Evolutionary conservation across 2,797 vertebrate genomes (phyloP).

Genomic region (Lerista edwardsae): DNA sequence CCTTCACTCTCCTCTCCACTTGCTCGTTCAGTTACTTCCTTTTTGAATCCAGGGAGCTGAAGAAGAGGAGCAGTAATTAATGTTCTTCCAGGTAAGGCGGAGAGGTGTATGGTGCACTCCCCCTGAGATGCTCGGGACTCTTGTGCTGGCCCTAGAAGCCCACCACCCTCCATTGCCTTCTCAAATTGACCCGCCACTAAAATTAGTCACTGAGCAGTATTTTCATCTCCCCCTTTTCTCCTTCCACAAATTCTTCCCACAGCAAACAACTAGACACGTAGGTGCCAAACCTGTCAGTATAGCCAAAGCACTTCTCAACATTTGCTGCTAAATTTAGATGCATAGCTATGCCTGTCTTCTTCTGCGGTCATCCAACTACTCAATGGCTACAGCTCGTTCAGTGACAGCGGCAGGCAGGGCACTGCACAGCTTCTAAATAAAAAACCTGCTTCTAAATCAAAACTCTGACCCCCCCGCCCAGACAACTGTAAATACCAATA

Average conservation of each 20-base stretch:
- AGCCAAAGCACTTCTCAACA: neutral
- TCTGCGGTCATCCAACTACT: neutral
- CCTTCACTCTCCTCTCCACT: no score
- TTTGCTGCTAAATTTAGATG: slow-evolving; percentile 1
- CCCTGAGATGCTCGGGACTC: no score
- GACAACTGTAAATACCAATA: neutral
- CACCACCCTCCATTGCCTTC: neutral
- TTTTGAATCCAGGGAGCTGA: no score
- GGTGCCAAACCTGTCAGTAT: neutral
- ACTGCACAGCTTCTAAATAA: no score
- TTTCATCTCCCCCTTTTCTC: neutral
- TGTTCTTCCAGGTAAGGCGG: no score
- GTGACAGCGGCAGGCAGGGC: neutral
- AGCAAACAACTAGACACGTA: neutral
- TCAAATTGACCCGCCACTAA: neutral
- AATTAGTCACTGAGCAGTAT: neutral
- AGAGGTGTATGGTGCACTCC: no score
- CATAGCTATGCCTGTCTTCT: neutral
- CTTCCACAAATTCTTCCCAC: neutral
- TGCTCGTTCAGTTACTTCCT: no score
- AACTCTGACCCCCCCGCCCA: neutral
- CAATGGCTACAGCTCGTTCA: neutral
- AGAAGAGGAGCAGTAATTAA: no score
- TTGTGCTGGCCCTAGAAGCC: no score
- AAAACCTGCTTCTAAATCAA: slow-evolving; percentile 14